Conservation (phyloP, 2,888 invertebrate genomes). For the Epistrophe eligans region DNA sequence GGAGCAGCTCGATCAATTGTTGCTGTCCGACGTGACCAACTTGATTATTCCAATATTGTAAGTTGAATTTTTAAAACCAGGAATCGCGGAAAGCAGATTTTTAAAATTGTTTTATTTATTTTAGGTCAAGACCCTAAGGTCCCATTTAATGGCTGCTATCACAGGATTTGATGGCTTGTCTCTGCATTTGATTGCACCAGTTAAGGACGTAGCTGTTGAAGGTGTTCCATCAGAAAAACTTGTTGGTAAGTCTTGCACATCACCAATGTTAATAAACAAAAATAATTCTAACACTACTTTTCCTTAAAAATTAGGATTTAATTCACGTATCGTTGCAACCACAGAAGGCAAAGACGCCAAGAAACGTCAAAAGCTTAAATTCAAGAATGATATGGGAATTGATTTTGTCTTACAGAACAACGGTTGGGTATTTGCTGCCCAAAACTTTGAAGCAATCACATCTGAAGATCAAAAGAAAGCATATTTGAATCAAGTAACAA, state of each 20-base stretch:
- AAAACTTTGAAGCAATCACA: slow-evolving; percentile 80
- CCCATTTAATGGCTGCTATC: slow-evolving; percentile 79
- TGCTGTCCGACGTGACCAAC: slow-evolving; percentile 87
- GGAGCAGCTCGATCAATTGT: slow-evolving; percentile 90
- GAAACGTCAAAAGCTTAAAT: slow-evolving; percentile 86
- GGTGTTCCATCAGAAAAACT: slow-evolving; percentile 82
- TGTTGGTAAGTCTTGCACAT: slow-evolving; percentile 80
- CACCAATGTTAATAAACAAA: slow-evolving; percentile 37
- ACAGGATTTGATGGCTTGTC: slow-evolving; percentile 86
- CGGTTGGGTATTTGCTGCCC: slow-evolving; percentile 82
- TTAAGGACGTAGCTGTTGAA: slow-evolving; percentile 85
- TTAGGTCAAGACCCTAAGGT: slow-evolving; percentile 80
- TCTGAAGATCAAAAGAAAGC: slow-evolving; percentile 79
- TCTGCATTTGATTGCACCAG: slow-evolving; percentile 87
- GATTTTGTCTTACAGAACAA: slow-evolving; percentile 86
- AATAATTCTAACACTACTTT: neutral
- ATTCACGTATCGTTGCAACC: slow-evolving; percentile 87
- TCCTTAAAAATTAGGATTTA: slow-evolving; percentile 84
- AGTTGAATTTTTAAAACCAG: slow-evolving; percentile 38
- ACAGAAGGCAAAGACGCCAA: slow-evolving; percentile 87
- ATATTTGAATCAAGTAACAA: slow-evolving; percentile 79
- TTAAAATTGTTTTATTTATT: neutral
- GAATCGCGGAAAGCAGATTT: neutral
- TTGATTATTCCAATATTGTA: slow-evolving; percentile 84
- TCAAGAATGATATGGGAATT: slow-evolving; percentile 87